These are phyloP conservation scores for Tragelaphus imberbis DNA, from an alignment of 2,113 vertebrate species.

Conservation along the genomic window DNA sequence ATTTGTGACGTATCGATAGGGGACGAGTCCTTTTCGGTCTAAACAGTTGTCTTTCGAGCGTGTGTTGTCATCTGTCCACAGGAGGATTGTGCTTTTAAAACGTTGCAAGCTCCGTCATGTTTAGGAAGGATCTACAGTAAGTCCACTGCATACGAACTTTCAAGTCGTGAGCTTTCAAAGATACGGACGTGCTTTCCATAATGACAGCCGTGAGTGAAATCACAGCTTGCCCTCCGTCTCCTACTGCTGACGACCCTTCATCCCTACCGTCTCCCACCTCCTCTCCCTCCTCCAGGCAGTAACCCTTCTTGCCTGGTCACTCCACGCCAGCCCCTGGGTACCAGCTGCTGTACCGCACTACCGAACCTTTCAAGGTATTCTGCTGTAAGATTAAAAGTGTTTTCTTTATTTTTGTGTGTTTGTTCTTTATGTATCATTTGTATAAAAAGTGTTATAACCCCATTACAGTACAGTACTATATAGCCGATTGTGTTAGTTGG, in stretches of 20 bases:
- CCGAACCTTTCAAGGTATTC: background rate
- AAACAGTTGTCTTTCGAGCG: too few species aligned
- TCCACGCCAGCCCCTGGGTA: background rate
- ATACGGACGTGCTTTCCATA: background rate
- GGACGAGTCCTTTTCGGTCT: background rate
- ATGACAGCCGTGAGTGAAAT: background rate
- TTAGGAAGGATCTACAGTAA: background rate
- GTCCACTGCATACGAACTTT: background rate
- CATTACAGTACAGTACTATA: background rate
- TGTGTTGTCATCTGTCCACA: background rate
- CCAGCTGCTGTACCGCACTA: background rate
- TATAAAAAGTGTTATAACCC: background rate
- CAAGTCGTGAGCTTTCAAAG: background rate
- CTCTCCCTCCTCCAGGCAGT: background rate
- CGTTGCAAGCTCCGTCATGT: background rate
- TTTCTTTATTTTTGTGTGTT: background rate
- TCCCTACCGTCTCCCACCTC: background rate
- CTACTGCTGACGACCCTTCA: background rate
- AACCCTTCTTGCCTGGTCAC: background rate
- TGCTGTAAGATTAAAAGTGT: background rate
- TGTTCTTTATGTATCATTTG: background rate
- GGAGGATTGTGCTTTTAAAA: background rate
- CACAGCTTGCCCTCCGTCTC: background rate
- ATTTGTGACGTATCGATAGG: accelerated
- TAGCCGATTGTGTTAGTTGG: background rate